A percentile compares a stretch with the other conserved stretches of the same genome.
phyloP scores from a whole-genome alignment of 2,113 vertebrate genomes.

The Cochlearius cochlearius region DNA sequence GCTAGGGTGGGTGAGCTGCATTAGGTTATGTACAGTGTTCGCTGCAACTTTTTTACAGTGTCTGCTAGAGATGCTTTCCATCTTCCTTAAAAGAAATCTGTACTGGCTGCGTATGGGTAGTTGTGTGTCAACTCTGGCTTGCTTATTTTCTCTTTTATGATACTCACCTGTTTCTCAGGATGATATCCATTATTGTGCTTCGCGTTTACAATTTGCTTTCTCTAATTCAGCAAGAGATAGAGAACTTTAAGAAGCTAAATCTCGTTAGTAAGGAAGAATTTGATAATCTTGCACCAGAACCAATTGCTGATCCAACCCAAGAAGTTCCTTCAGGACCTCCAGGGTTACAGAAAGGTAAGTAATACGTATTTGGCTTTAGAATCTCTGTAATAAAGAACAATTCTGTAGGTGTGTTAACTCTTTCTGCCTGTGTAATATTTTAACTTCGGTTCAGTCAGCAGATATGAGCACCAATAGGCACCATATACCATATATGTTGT shows the following conservation, averaged over 20 bases:
- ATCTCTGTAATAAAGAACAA: neutral
- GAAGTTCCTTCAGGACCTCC: conserved; percentile 73
- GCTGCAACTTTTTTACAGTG: neutral
- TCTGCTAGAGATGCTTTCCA: neutral
- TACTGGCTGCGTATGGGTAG: neutral
- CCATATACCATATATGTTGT: too few relatives aligned
- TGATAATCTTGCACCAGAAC: conserved; percentile 80
- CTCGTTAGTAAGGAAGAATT: conserved; percentile 89
- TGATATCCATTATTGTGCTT: neutral
- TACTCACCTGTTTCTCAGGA: neutral
- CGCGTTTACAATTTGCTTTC: conserved; percentile 60
- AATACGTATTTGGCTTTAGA: neutral
- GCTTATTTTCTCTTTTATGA: neutral
- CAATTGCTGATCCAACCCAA: conserved; percentile 73
- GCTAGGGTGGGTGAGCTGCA: neutral
- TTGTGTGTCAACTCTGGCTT: neutral
- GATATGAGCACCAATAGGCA: neutral
- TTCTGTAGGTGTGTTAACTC: neutral
- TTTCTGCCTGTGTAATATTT: neutral
- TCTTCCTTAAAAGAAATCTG: neutral
- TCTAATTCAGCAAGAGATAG: conserved; percentile 83
- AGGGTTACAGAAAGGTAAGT: conserved; percentile 62
- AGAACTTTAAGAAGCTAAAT: conserved; percentile 90
- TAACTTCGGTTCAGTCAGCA: neutral
- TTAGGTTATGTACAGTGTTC: neutral